Evolutionary conservation across 2,113 vertebrate species (phyloP).

Genomic region (Lycaon pictus): DNA sequence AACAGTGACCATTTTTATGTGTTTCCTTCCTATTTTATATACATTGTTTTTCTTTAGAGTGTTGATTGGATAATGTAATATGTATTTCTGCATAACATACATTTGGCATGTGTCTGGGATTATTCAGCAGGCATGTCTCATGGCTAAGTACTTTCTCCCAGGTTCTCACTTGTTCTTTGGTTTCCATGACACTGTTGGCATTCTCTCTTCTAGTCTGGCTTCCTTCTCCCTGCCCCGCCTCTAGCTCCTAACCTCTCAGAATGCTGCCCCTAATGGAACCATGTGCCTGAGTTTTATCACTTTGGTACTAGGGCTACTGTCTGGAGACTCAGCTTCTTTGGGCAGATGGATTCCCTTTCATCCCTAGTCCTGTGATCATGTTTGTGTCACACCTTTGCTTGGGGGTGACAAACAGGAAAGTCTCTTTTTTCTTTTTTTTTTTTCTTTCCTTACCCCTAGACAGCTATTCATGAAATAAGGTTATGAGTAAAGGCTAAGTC

Average conservation of each 20-base stretch:
- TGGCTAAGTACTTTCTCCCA: neutral
- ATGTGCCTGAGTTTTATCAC: neutral
- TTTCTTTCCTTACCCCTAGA: neutral
- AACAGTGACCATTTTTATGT: neutral
- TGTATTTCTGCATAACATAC: neutral
- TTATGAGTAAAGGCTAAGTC: neutral
- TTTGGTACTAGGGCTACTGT: neutral
- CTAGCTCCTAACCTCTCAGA: neutral
- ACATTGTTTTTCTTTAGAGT: neutral
- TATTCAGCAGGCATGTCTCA: neutral
- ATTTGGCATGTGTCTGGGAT: neutral
- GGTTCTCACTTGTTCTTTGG: neutral
- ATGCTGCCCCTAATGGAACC: neutral
- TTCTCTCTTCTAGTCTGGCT: neutral
- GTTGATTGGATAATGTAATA: neutral
- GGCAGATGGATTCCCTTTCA: neutral
- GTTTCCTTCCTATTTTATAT: neutral
- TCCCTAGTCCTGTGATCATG: neutral
- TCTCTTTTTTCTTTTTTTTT: neutral
- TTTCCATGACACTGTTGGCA: neutral
- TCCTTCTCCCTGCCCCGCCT: neutral
- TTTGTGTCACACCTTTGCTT: neutral
- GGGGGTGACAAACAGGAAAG: too few species aligned
- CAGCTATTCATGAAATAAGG: neutral
- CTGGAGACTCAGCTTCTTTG: neutral